Evolutionary conservation across 2,888 invertebrate species (phyloP).

Genomic region (Pyrrhia umbra): DNA sequence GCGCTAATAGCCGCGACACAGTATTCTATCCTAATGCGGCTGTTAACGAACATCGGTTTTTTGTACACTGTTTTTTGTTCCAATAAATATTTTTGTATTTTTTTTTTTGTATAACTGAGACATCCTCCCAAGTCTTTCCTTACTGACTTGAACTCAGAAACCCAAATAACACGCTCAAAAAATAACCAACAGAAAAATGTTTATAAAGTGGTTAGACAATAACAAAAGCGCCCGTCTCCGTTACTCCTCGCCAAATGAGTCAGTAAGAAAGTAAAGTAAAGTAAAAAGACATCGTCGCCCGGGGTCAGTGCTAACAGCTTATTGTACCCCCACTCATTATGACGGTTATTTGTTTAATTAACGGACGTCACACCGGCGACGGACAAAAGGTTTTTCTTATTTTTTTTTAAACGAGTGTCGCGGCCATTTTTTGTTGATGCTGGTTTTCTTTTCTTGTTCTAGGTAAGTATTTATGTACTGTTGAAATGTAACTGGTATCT

Average conservation of each 20-base stretch:
- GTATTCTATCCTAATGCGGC: too few relatives aligned
- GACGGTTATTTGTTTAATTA: slow-evolving; percentile 81
- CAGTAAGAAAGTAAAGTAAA: slow-evolving; percentile 33
- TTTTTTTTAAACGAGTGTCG: slow-evolving; percentile 53
- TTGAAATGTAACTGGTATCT: not conserved
- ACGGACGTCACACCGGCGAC: slow-evolving; percentile 62
- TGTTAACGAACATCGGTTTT: too few relatives aligned
- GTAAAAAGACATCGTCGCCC: slow-evolving; percentile 55
- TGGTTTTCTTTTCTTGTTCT: slow-evolving; percentile 36
- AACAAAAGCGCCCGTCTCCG: slow-evolving; percentile 23
- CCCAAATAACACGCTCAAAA: slow-evolving; percentile 24
- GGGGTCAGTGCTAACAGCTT: slow-evolving; percentile 63
- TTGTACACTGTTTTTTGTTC: too few relatives aligned
- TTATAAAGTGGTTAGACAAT: slow-evolving; percentile 50
- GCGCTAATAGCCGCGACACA: too few relatives aligned
- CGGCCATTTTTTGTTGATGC: slow-evolving; percentile 18
- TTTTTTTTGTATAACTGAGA: too few relatives aligned
- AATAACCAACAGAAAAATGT: slow-evolving; percentile 40
- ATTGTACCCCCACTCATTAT: slow-evolving; percentile 72
- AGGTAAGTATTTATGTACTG: not conserved
- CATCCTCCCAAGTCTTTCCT: slow-evolving; percentile 15
- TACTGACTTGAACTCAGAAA: slow-evolving; percentile 40
- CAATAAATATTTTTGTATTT: too few relatives aligned
- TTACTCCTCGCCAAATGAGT: slow-evolving; percentile 43
- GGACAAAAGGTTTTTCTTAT: slow-evolving; percentile 70